Evolutionary conservation across 2,113 vertebrate genomes (phyloP), one percentile per base, ranked within the genome.

Genomic region (Alces alces): DNA sequence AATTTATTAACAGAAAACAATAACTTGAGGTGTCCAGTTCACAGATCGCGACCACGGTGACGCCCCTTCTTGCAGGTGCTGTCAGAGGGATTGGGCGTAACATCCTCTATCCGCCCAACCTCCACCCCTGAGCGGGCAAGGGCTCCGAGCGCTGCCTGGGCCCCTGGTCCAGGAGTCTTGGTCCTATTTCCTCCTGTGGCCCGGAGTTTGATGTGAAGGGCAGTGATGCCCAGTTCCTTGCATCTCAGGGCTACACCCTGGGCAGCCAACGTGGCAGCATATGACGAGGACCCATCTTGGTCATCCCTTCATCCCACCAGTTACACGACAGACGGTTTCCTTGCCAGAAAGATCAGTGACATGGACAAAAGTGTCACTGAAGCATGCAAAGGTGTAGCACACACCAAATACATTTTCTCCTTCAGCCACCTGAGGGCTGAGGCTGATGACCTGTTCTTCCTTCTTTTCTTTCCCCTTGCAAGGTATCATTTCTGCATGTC

Each of bases 341-440:
- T 99, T 99, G 98, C 99, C 99, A n/a, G 99, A 99, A 76, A 99
- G 99, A 96, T 99, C 99, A 0, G 99, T 99, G 95, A 99, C 99
- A 0, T 99, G 99, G 87, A 99, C 99, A 0, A 99, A 99, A 93
- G 99, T 99, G 96, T 99, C 99, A n/a, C 99, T 99, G 99, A 99
- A 99, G 98, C 99, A 99, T 79, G 99, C 99, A 76, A 99, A 99
- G 98, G 99, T 99, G 98, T 99, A 99, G 97, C 99, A 99, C n/a
- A 99, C 99, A 0, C 99, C 99, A 8, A 99, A 99, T 2, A 99
- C 99, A 2, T 99, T 99, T 73, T 99, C 99, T 89, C 99, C 99
- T 98, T 99, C 99, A 3, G 99, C 99, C 80, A 99, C 99, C 98
- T 99, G 99, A 70, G 36, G 66, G 66, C n/a, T 21, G 21, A 39